Percentiles rank a stretch among this genome's conserved stretches.
phyloP scores from a whole-genome alignment of 2,888 invertebrate genomes.

The Stenodema calcarata region DNA sequence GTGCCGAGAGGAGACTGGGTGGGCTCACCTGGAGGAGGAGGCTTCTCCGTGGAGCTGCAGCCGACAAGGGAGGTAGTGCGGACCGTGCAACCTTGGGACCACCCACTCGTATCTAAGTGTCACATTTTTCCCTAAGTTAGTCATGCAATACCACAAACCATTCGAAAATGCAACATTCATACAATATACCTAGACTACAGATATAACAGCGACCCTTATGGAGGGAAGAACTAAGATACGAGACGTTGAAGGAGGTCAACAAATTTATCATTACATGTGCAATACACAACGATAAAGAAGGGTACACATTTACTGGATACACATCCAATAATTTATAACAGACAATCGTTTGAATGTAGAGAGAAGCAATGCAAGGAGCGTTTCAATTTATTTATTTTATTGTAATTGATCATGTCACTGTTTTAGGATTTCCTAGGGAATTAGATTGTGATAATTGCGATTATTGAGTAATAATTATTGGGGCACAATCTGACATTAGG shows the following conservation, averaged over 20 bases:
- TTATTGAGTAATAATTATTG: no score
- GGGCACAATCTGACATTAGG: no score
- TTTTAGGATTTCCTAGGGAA: no score
- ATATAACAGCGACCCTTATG: neutral
- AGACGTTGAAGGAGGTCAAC: neutral
- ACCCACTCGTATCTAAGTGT: conserved; percentile 51
- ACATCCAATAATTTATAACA: no score
- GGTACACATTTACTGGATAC: no score
- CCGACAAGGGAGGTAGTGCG: conserved; percentile 46
- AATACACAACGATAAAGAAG: neutral
- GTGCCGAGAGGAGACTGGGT: conserved; percentile 21
- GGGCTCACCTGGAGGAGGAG: conserved; percentile 82
- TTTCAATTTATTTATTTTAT: no score
- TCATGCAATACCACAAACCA: conserved; percentile 51
- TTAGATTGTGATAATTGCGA: no score
- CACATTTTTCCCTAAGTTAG: conserved; percentile 49
- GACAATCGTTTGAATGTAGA: no score
- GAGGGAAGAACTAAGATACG: neutral
- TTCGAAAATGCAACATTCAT: conserved; percentile 36
- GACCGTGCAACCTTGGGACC: conserved; percentile 51
- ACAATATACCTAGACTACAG: neutral
- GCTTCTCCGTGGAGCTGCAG: conserved; percentile 68
- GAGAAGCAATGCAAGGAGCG: no score
- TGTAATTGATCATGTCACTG: no score
- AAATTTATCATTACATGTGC: neutral